Base-by-base conservation (phyloP, 2,888 invertebrate species). In the Eristalis tenax region DNA sequence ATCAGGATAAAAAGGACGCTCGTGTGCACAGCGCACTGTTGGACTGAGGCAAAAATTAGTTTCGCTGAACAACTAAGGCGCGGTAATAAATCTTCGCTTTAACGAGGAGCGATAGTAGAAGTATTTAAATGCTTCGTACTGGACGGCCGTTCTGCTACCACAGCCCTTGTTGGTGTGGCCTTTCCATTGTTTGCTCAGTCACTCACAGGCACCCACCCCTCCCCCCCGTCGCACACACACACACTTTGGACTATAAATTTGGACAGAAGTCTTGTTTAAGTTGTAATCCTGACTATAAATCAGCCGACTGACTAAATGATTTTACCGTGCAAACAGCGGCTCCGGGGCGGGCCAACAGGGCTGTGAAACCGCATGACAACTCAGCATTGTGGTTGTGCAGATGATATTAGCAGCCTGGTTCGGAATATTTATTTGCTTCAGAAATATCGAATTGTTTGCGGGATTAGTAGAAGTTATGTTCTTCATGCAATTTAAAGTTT, bases 251-350 rank as follows among this genome's bases (percentile, higher is more conserved):
- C 69, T 63, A 86, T 86, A 86, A 86, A 82, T 78, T 70, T 65
- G 59, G 69, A 26, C 63, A 66, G 38, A 82, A 74, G 68, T 78
- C 77, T 77, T 78, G 69, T 82, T 85, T 74, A 69, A 77, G 69
- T 82, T 86, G 69, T 82, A 73, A 82, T 86, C 59, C 69, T 15
- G 13, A 65, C 64, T 74, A 78, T 86, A 86, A 86, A 86, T 86
- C 82, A 82, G 65, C 57, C 82, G 66, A 85, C 69, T 69, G 73
- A 74, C 68, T 74, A 80, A 80, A 74, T 63, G 80, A 80, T 80
- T 80, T 35, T 50, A 65, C 50, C 38, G 61, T 68, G 66, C 26
- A 63, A 71, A 79, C 40, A 65, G 56, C 28, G 69, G 56, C 5
- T 10, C 2, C 0, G 26, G 15, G 63, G 26, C 1, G 18, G 18